Percentiles rank a stretch among this genome's conserved stretches.
Evolutionary conservation across 2,797 vertebrate genomes (phyloP).

Genomic region (Pygocentrus nattereri): DNA sequence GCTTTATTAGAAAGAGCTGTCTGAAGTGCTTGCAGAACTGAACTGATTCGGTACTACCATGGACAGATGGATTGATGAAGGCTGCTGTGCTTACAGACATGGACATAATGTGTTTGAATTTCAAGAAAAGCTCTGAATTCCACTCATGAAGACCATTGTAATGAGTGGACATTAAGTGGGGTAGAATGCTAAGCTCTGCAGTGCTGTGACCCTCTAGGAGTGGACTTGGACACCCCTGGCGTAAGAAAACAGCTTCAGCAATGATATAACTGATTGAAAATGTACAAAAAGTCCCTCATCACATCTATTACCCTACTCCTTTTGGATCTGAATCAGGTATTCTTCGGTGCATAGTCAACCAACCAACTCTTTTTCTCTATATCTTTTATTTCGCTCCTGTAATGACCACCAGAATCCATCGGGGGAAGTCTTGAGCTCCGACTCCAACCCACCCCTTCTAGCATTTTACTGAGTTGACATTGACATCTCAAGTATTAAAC

Average conservation of each 20-base stretch:
- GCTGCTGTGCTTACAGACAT: not conserved
- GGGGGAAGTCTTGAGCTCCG: constrained; percentile 24
- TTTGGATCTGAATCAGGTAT: constrained; percentile 61
- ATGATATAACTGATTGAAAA: constrained; percentile 48
- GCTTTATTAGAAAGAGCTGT: too few relatives aligned
- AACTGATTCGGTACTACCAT: not conserved
- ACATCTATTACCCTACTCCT: constrained; percentile 48
- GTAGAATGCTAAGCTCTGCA: not conserved
- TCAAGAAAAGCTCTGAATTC: not conserved
- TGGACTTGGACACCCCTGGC: not conserved
- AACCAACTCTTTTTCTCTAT: constrained; percentile 41
- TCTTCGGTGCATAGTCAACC: constrained; percentile 57
- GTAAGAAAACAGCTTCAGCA: constrained; percentile 5
- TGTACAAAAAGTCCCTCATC: constrained; percentile 59
- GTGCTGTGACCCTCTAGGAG: not conserved
- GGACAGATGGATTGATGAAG: too few relatives aligned
- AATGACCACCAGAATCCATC: constrained; percentile 28
- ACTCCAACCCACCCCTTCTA: constrained; percentile 26
- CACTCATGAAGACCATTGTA: not conserved
- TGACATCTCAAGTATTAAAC: constrained; percentile 43
- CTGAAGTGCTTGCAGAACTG: not conserved
- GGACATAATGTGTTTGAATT: not conserved
- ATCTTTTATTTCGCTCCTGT: constrained; percentile 46
- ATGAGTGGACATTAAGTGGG: not conserved
- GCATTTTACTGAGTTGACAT: constrained; percentile 43